Conservation (phyloP, 1,140 invertebrate genomes). For the Triops longicaudatus region DNA sequence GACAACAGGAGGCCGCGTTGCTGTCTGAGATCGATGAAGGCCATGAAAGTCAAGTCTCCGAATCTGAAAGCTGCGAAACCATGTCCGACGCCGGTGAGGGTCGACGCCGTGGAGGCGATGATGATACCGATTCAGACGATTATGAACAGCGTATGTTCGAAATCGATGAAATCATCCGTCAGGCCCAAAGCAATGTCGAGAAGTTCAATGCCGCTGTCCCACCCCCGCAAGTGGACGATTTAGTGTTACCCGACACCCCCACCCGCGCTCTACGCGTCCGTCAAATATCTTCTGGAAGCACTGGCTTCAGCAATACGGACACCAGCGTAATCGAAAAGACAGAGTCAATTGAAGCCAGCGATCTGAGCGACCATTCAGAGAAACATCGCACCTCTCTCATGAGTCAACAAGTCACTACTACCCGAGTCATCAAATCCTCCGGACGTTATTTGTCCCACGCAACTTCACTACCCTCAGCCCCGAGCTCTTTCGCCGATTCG, state of each 20-base stretch:
- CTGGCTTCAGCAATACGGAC: constrained; percentile 35
- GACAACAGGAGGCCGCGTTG: constrained; percentile 70
- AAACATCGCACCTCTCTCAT: not conserved
- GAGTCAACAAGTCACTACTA: not conserved
- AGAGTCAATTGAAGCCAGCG: constrained; percentile 39
- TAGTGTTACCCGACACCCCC: not conserved
- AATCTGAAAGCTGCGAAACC: constrained; percentile 58
- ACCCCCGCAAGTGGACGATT: not conserved
- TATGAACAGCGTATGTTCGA: constrained; percentile 62
- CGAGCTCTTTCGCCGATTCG: constrained; percentile 43
- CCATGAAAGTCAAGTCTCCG: constrained; percentile 53
- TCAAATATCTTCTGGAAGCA: constrained; percentile 17
- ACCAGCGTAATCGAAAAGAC: constrained; percentile 38
- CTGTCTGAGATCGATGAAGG: constrained; percentile 62
- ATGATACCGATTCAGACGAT: constrained; percentile 48
- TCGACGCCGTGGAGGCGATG: constrained; percentile 32
- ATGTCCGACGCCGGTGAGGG: constrained; percentile 48
- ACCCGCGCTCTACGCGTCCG: not conserved
- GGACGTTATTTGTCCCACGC: not conserved
- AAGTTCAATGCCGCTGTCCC: constrained; percentile 42
- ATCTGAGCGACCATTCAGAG: not conserved
- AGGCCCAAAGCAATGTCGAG: constrained; percentile 60
- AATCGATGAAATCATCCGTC: constrained; percentile 62
- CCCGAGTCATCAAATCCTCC: not conserved
- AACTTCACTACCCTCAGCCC: not conserved